Percentiles rank a stretch among this genome's conserved stretches.
Evolutionary conservation across 2,888 invertebrate genomes (phyloP).

Genomic region (Meteorus cinctellus): DNA sequence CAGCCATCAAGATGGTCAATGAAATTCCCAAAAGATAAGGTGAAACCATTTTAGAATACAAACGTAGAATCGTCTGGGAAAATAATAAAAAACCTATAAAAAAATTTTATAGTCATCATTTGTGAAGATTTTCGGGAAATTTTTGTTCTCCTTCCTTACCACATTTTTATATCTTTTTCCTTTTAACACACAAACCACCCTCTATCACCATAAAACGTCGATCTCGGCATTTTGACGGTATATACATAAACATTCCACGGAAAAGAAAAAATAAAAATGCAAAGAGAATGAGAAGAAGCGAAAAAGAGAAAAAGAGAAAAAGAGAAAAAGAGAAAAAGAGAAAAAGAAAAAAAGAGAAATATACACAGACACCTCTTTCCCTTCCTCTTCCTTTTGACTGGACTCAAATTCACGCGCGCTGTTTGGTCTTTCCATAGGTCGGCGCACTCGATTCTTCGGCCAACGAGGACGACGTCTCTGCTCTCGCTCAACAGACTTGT

Average conservation of each 20-base stretch:
- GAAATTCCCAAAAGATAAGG: constrained; percentile 41
- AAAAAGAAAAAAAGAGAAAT: not conserved
- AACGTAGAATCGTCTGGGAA: not conserved
- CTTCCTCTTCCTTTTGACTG: not conserved
- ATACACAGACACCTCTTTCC: not conserved
- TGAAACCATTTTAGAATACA: not conserved
- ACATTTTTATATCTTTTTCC: not conserved
- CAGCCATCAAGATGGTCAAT: constrained; percentile 18
- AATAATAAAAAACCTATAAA: not conserved
- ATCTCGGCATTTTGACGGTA: constrained; percentile 10
- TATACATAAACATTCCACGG: constrained; percentile 4
- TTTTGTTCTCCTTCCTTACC: not conserved
- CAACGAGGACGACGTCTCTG: constrained; percentile 35
- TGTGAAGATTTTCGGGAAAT: constrained; percentile 9
- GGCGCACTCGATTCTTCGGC: constrained; percentile 18
- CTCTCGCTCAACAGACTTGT: constrained; percentile 6
- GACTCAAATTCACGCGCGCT: not conserved
- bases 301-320: too few relatives aligned
- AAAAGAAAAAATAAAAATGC: not conserved
- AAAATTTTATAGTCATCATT: not conserved
- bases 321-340: not conserved
- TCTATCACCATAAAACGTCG: constrained; percentile 10
- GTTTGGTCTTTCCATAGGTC: constrained; percentile 14
- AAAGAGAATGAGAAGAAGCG: too few relatives aligned
- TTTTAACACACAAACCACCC: not conserved